Base-by-base conservation (phyloP, 2,797 vertebrate species). In the Poecilia gillii region DNA sequence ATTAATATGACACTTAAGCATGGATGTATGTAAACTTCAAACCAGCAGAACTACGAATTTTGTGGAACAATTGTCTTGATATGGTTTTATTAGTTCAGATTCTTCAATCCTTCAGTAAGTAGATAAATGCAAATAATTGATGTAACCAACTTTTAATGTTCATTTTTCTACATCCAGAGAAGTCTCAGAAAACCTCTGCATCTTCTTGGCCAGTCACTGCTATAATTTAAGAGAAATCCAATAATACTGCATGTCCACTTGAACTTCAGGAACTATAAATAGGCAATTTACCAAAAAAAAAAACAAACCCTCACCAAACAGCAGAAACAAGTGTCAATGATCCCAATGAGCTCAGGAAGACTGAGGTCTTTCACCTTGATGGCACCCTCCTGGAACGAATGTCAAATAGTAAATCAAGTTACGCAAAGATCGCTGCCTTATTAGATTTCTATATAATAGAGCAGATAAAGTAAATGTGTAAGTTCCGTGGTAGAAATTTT, bases 261-360 rank as follows among this genome's bases (percentile, higher is more conserved):
- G 7, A 66, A 41, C 33, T 66, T 70, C 18, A 68, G 25, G 20
- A 13, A 20, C 16, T 55, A n/a, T 39, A 51, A 28, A 62, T 1
- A 45, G 28, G 28, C 16, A 23, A 49, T 68, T 20, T 79, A 20
- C 4, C 25, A 3, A 8, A 76, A 71, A 18, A 25, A 41, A 72
- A 20, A 31, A n/a, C n/a, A 18, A 72, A 74, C 47, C 3, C 88
- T 88, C 85, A 93, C 98, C 97, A 99, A 96, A 94, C 99, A 99
- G 93, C 99, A 99, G 93, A 99, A 99, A 92, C 97, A 98, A 0
- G 98, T 99, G 93, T 99, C 99, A 93, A 99, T 99, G 90, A 99
- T 98, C 33, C 98, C 98, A 76, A 99, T 97, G 46, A 99, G 95
- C 88, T 99, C 98, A 76, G 98, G 97, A 78, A 97, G 96, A 85